Evolutionary conservation across 2,113 vertebrate species (phyloP).

Genomic region (Diglossa brunneiventris): DNA sequence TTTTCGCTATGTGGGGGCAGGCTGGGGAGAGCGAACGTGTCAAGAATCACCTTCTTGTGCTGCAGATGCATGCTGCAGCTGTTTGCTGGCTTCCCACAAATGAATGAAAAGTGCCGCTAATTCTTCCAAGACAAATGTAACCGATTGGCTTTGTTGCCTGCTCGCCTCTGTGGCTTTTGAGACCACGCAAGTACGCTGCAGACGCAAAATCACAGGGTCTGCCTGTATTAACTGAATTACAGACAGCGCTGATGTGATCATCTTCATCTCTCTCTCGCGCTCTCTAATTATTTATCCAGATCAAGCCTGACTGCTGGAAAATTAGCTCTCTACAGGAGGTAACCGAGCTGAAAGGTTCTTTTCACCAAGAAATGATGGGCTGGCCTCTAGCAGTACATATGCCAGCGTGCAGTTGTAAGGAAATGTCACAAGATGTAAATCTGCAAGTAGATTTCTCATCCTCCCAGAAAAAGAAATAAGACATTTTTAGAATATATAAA

Average conservation of each 20-base stretch:
- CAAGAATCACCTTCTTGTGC: background rate
- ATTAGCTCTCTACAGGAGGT: slow-evolving; percentile 81
- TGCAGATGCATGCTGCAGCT: slow-evolving; percentile 47
- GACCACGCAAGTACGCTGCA: slow-evolving; percentile 33
- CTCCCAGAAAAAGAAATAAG: slow-evolving; percentile 4
- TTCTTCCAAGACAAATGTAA: slow-evolving; percentile 71
- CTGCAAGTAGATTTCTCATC: slow-evolving; percentile 11
- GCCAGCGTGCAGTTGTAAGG: slow-evolving; percentile 43
- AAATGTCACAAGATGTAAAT: slow-evolving; percentile 64
- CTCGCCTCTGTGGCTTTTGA: slow-evolving; percentile 55
- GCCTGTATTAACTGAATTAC: slow-evolving; percentile 68
- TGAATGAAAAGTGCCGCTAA: slow-evolving; percentile 68
- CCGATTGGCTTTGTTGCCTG: slow-evolving; percentile 71
- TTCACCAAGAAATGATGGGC: slow-evolving; percentile 73
- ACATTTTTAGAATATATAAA: background rate
- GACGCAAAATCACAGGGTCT: slow-evolving; percentile 61
- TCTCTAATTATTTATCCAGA: slow-evolving; percentile 83
- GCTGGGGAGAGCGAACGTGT: background rate
- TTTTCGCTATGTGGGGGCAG: background rate
- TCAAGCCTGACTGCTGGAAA: slow-evolving; percentile 82
- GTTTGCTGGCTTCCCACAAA: slow-evolving; percentile 43
- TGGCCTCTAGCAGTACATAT: slow-evolving; percentile 63
- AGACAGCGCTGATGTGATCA: slow-evolving; percentile 63
- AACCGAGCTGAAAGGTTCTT: slow-evolving; percentile 80
- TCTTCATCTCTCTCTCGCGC: slow-evolving; percentile 63